These are phyloP conservation scores for Heterocephalus glaber DNA, from an alignment of 2,113 vertebrate genomes.

Conservation along the genomic window DNA sequence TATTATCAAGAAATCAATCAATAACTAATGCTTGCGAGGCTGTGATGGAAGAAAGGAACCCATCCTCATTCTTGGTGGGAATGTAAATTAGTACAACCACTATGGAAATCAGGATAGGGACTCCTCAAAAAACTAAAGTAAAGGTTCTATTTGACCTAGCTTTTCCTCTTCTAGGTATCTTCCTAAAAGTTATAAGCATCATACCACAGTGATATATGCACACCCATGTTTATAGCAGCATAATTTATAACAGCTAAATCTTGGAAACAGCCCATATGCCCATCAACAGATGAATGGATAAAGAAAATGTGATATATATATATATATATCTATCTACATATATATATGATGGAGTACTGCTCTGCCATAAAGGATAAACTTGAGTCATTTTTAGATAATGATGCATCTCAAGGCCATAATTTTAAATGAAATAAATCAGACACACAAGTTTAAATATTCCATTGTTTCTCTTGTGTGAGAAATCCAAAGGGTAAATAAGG, in stretches of 20 bases:
- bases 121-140: neutral
- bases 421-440: neutral
- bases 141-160: neutral
- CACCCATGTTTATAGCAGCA: neutral
- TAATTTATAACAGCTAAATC: neutral
- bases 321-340: no score
- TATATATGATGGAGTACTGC: no score
- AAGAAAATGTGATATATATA: neutral
- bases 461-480: neutral
- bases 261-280: neutral
- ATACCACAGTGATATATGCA: neutral
- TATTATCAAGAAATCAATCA: no score
- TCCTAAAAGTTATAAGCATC: neutral
- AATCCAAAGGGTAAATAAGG: neutral
- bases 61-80: no score
- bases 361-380: neutral
- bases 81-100: no score
- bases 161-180: neutral
- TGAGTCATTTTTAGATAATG: neutral
- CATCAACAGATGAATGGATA: neutral
- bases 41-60: no score
- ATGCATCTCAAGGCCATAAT: neutral
- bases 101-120: no score
- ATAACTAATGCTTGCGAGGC: no score
- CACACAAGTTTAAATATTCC: neutral